Evolutionary conservation across 2,888 invertebrate species (phyloP).

Genomic region (Drosophila pseudotakahashii): DNA sequence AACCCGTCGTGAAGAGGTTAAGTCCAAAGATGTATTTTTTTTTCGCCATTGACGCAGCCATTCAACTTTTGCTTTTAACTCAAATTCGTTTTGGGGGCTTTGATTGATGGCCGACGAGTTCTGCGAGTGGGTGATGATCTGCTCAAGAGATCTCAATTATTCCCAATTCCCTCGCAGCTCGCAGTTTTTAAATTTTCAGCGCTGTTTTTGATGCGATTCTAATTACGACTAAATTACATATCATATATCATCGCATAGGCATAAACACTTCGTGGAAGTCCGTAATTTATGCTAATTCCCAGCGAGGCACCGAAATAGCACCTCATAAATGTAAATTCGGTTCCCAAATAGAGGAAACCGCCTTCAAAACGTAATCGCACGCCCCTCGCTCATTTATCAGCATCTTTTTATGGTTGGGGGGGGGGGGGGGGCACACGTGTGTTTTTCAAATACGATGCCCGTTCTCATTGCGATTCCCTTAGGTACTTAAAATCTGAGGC

Average conservation of each 20-base stretch:
- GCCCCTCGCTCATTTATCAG: slow-evolving; percentile 61
- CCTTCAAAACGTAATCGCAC: slow-evolving; percentile 28
- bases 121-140: slow-evolving; percentile 42
- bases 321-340: slow-evolving; percentile 38
- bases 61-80: slow-evolving; percentile 71
- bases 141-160: slow-evolving; percentile 67
- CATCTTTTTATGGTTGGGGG: neutral
- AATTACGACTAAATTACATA: slow-evolving; percentile 41
- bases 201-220: slow-evolving; percentile 30
- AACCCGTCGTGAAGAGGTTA: slow-evolving; percentile 69
- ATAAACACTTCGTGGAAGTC: slow-evolving; percentile 18
- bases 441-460: slow-evolving; percentile 6
- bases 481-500: slow-evolving; percentile 6
- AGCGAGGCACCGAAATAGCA: slow-evolving; percentile 13
- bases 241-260: slow-evolving; percentile 38
- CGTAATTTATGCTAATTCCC: slow-evolving; percentile 46
- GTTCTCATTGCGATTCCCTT: slow-evolving; percentile 28
- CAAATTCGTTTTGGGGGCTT: slow-evolving; percentile 15
- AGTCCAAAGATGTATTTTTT: slow-evolving; percentile 46
- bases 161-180: slow-evolving; percentile 3
- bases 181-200: slow-evolving; percentile 6
- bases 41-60: slow-evolving; percentile 34
- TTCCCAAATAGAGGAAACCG: slow-evolving; percentile 25
- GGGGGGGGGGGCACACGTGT: slow-evolving; percentile 31
- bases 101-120: slow-evolving; percentile 52